Evolutionary conservation across 2,113 vertebrate species (phyloP), one percentile per base, ranked within the genome.

Genomic region (Dendrocopos noguchii): DNA sequence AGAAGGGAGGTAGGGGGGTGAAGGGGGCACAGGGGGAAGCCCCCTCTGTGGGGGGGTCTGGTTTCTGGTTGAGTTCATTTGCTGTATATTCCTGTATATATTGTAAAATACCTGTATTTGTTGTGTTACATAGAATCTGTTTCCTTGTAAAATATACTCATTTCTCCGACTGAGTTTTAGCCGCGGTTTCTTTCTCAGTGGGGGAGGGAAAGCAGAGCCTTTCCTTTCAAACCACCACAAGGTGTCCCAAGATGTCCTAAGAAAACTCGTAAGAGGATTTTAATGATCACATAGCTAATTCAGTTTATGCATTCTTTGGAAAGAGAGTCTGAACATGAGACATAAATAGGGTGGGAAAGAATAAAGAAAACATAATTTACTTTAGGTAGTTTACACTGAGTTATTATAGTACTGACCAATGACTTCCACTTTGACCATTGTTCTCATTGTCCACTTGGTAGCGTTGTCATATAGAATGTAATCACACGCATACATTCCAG

Each of bases 401-500:
- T 46, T 74, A 17, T 59, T 53, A 2, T 34, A 33, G 65, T 39
- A 97, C 98, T 98, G 91, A 98, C 98, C 75, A 8, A 88, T 94
- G 42, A 97, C 95, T 83, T 53, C 93, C 78, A 98, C 95, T 3
- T 90, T 87, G 46, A 98, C 91, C 70, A 96, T 67, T 47, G 98
- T 98, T 97, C 98, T 98, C 67, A 98, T 76, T 57, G 63, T 98
- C 98, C 98, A 98, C 1, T 29, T 55, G 9, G 94, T 93, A 61
- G 64, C 81, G 13, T 94, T 92, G 29, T 98, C 96, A 36, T 24
- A 44, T 5, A 96, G 46, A 16, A 76, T 87, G 31, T 97, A 97
- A 81, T 99, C 98, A 94, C 99, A 99, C 25, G 98, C 96, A 8
- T 98, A 99, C 0, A 60, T 91, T 52, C 96, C 98, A 34, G 74